Conservation (phyloP, 2,797 vertebrate species). For the Sandelia bainsii region DNA sequence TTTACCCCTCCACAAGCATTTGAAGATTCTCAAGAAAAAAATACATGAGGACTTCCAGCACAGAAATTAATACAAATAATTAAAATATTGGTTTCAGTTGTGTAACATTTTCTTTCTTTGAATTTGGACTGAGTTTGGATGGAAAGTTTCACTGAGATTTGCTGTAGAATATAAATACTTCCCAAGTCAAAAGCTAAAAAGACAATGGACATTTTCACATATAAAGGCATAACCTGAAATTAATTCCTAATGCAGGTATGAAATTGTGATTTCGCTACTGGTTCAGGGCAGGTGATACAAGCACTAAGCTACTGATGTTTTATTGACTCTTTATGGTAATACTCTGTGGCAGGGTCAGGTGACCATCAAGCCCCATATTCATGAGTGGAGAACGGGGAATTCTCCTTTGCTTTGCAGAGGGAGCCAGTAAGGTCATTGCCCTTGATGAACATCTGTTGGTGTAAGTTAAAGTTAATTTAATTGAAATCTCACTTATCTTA, state of each 20-base stretch:
- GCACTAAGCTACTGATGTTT: neutral
- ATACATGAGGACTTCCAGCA: conserved; percentile 30
- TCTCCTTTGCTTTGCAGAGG: conserved; percentile 28
- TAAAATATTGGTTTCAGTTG: conserved; percentile 45
- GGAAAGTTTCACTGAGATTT: conserved; percentile 41
- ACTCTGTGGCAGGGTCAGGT: conserved; percentile 15
- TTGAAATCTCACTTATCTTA: conserved; percentile 53
- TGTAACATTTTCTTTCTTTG: conserved; percentile 28
- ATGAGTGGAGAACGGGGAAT: conserved; percentile 13
- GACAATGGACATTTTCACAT: neutral
- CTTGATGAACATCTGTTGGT: conserved; percentile 56
- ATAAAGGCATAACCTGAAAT: neutral
- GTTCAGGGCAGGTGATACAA: neutral
- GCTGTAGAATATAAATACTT: conserved; percentile 9
- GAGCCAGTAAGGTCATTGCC: conserved; percentile 54
- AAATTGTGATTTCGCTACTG: neutral
- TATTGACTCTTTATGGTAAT: neutral
- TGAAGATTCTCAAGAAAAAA: conserved; percentile 42
- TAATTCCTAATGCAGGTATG: neutral
- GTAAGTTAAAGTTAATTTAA: conserved; percentile 59
- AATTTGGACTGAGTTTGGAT: conserved; percentile 13
- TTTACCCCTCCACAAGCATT: conserved; percentile 47
- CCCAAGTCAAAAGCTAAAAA: conserved; percentile 1
- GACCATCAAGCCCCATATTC: conserved; percentile 10
- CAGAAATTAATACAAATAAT: conserved; percentile 46